Evolutionary conservation across 2,797 vertebrate genomes (phyloP).

Genomic region (Tympanoctomys barrerae): DNA sequence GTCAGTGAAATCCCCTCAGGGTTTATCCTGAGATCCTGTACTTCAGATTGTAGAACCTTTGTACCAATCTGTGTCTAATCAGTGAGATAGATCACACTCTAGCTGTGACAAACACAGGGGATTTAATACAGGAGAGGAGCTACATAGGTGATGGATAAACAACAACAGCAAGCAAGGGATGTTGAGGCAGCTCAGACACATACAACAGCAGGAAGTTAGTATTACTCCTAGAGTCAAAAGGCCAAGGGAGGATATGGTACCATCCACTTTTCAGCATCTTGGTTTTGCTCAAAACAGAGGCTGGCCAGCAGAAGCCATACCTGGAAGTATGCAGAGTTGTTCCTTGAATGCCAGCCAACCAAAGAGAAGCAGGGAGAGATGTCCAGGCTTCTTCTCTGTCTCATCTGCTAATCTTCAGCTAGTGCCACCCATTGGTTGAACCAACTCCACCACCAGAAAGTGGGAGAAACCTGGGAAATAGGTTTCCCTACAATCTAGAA

Average conservation of each 20-base stretch:
- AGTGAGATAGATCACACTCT: neutral
- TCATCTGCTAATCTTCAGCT: neutral
- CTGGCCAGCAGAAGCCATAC: neutral
- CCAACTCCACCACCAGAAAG: neutral
- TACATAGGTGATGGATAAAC: neutral
- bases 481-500: neutral
- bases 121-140: neutral
- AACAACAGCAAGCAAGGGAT: neutral
- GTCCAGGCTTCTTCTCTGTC: neutral
- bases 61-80: neutral
- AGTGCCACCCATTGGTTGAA: neutral
- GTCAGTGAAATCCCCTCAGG: too few relatives aligned
- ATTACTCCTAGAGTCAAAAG: neutral
- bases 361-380: neutral
- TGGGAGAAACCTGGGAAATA: neutral
- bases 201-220: neutral
- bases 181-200: neutral
- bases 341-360: rapidly evolving
- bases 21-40: too few relatives aligned
- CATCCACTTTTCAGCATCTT: neutral
- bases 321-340: neutral
- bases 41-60: too few relatives aligned
- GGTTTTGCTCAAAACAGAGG: neutral
- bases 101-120: neutral
- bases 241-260: too few relatives aligned